Base-by-base conservation (phyloP, 2,888 invertebrate species). In the Lissonota sp. region DNA sequence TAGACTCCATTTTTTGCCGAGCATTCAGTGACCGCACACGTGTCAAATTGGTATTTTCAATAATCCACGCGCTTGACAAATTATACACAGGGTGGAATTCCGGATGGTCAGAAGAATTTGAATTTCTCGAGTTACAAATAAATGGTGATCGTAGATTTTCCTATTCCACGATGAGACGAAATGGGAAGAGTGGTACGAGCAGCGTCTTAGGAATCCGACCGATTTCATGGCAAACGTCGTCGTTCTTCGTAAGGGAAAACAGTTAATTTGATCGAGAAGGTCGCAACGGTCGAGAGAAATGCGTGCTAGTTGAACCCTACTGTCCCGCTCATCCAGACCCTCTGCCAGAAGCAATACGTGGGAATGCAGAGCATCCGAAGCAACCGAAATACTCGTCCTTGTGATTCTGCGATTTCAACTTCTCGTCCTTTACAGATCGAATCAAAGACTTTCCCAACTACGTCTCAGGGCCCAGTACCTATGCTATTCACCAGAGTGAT, bases 11-110 rank as follows among this genome's bases (percentile, higher is more conserved):
- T 63, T n/a, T 46, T 10, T 79, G 67, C 80, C 75, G 46, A n/a
- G 42, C 76, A 37, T 55, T 37, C 12, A 6, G 39, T 69, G 77
- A 67, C 71, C 83, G 16, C 8, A 26, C 6, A 83, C 77, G 80
- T 85, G 92, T 91, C 91, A 91, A 91, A 91, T 87, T 81, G 92
- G 91, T 91, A 92, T 92, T 92, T 91, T 89, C 90, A 92, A 92
- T 92, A 91, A 87, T 72, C 83, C 75, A 58, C 74, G 46, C 63
- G 37, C 74, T 60, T 67, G 66, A 51, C 37, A 67, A 51, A n/a
- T 6, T 42, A 10, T 67, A 42, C 16, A 55, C 12, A 57, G 49
- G 49, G 4, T 71, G 87, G 89, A 88, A 88, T 89, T 49, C 71
- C 85, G 83, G 76, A 81, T 84, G 87, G 89, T 87, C 90, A 88